Base-by-base conservation (phyloP, 2,888 invertebrate genomes). In the Microchrysa polita region DNA sequence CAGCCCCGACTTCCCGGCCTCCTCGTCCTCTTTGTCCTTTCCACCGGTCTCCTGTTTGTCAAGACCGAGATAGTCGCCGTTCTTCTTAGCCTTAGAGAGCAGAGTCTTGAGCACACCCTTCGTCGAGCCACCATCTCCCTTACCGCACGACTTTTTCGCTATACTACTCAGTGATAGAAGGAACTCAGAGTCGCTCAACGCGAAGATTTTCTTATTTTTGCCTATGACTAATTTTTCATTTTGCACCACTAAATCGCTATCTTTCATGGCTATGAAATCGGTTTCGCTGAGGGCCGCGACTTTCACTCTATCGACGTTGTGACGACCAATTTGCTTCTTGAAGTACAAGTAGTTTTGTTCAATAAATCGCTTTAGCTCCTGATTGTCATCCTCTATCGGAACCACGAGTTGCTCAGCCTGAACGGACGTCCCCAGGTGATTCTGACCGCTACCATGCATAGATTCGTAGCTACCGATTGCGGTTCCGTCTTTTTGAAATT, bases 341-440 rank as follows among this genome's bases (percentile, higher is more conserved):
- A 80, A 84, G 77, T 83, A 84, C 77, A 84, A 79, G 77, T 83
- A 84, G 74, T 85, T 84, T 74, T 84, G 83, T 74, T 84, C 85
- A 74, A 84, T 84, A 42, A 85, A 82, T 22, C 84, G 83, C 74
- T 85, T 85, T 57, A 84, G 77, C 75, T 84, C 84, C 75, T 83
- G 83, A 79, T 84, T 84, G 75, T 84, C 84, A 75, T 85, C 84
- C 57, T 84, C 81, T 65, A 84, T 80, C 34, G 84, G 84, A 74
- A 84, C 75, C 60, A 69, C 75, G 48, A 80, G 81, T 10, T 81
- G 79, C 23, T 78, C 74, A 1, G 78, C 78, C 34, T 52, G 77
- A 23, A 77, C 72, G 1, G 79, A 78, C 22, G 55, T 77, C 73
- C 27, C 65, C 10, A 69, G 23, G 40, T 52, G 63, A n/a, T 74